Base-by-base conservation (phyloP, 2,113 vertebrate genomes). In the Dinomys branickii region DNA sequence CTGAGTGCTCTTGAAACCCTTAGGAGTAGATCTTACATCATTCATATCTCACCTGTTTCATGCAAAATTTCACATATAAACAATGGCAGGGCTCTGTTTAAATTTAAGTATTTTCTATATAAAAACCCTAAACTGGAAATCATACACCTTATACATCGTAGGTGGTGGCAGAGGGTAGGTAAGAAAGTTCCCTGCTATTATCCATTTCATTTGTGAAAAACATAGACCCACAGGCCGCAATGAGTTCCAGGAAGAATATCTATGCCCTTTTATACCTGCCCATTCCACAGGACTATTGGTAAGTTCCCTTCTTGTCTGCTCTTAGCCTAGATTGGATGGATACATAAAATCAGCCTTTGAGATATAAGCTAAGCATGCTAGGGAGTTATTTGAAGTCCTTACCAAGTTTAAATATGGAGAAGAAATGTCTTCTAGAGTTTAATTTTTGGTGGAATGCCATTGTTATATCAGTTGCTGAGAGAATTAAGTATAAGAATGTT, bases 191-290 rank as follows among this genome's bases (percentile, higher is more conserved):
- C 8, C 20, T 95, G 26, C 38, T 38, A 14, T 85, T 80, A 22
- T 63, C 20, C 88, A 28, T 80, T 82, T 93, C 54, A 22, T 73
- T 81, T 78, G 63, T 82, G 35, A 80, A 91, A 94, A 56, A 87
- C 13, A 38, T 20, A 90, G 75, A 11, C 26, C 3, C 26, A 77
- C 20, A 19, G 59, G 12, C 26, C 16, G 8, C 67, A 82, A 33
- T 24, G 3, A 75, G n/a, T 26, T 71, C 30, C 26, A 35, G 16
- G 5, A 10, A 87, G 12, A 35, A 24, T 4, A 2, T 33, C 35
- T 58, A 61, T 35, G 20, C 58, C 16, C n/a, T 73, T 38, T 44
- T 44, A 33, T 12, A 61, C 16, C 63, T 24, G 0, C 0, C n/a
- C 41, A 75, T 54, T 7, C 33, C 16, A 12, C 4, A 14, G 9